phyloP scores from a whole-genome alignment of 1,140 invertebrate genomes.

The Oryctes rhinoceros region DNA sequence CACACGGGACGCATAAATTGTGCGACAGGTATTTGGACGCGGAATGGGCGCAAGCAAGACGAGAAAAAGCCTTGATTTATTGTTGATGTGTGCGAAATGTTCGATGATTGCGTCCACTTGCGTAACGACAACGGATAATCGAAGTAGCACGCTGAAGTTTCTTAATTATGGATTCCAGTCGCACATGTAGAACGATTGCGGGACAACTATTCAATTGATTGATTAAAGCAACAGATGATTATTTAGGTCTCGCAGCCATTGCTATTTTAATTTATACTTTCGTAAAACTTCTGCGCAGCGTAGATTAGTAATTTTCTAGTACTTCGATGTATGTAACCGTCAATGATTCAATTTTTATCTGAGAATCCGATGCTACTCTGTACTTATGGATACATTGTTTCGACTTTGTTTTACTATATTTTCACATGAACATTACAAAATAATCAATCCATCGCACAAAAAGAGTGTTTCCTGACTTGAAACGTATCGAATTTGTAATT shows the following conservation, averaged over 20 bases:
- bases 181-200: constrained; percentile 6
- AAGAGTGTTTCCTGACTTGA: no score
- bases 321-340: no score
- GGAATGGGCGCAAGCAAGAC: constrained; percentile 32
- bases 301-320: no score
- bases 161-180: constrained; percentile 37
- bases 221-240: constrained; percentile 22
- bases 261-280: no score
- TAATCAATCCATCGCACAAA: no score
- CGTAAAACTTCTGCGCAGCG: no score
- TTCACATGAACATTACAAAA: no score
- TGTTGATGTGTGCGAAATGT: constrained; percentile 37
- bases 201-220: constrained; percentile 22
- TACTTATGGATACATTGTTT: no score
- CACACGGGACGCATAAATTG: constrained; percentile 28
- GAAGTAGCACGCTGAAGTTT: constrained; percentile 25
- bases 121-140: constrained; percentile 33
- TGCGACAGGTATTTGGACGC: constrained; percentile 22
- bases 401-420: no score
- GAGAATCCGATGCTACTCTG: no score
- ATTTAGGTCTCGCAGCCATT: constrained; percentile 12
- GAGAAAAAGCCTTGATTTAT: constrained; percentile 35
- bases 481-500: no score
- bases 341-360: no score
- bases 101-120: constrained; percentile 35